These are phyloP conservation scores for Corydoras maculifer DNA, from an alignment of 2,113 vertebrate genomes.

Conservation along the genomic window DNA sequence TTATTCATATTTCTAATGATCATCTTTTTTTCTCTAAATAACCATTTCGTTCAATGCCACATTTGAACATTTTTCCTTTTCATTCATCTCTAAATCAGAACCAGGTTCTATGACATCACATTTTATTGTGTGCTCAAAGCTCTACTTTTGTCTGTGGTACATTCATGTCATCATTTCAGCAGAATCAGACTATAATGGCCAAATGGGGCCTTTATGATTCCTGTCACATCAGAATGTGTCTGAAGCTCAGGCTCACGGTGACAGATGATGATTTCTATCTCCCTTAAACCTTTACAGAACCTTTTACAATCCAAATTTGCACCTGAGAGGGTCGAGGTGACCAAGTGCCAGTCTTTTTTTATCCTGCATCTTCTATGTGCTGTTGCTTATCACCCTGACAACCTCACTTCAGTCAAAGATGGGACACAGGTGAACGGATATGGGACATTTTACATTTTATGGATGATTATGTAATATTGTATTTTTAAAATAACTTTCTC, in stretches of 20 bases:
- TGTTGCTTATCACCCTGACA: constrained; percentile 40
- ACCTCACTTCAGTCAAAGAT: constrained; percentile 25
- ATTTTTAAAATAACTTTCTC: no score
- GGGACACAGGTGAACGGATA: background rate
- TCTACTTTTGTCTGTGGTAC: no score
- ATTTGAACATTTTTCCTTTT: background rate
- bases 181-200: background rate
- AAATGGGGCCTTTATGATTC: background rate
- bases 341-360: constrained; percentile 7
- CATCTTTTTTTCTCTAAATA: background rate
- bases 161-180: no score
- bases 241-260: constrained; percentile 4
- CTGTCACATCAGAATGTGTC: background rate
- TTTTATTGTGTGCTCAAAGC: no score
- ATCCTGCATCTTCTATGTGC: background rate
- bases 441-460: background rate
- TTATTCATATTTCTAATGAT: background rate
- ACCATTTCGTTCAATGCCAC: background rate
- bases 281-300: constrained; percentile 2
- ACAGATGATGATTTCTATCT: background rate
- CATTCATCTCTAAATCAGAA: background rate
- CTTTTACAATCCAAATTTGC: constrained; percentile 2
- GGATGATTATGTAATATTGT: background rate
- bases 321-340: constrained; percentile 30
- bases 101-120: no score